Base-by-base conservation (phyloP, 2,797 vertebrate genomes). In the Schizopygopsis malacanthus region DNA sequence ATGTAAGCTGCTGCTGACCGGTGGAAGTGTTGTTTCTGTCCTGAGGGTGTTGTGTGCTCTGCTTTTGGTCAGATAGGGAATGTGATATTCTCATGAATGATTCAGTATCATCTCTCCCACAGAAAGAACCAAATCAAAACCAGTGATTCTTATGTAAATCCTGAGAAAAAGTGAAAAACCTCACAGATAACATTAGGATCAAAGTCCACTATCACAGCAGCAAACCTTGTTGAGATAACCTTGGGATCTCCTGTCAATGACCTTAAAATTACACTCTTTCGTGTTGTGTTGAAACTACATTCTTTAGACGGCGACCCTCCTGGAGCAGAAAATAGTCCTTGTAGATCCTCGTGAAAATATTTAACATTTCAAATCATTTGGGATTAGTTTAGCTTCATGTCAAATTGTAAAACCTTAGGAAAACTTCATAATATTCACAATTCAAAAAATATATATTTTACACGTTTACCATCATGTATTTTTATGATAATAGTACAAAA, bases 81-180 rank as follows among this genome's bases (percentile, higher is more conserved):
- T 73, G 59, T 9, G 79, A 54, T 45, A 45, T 81, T 81, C 79
- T 86, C 70, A 76, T 86, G 71, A 76, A 86, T 82, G 16, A 86
- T 86, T 86, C 79, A 86, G 85, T 43, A 33, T 22, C 7, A 28
- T 61, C 39, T 79, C 77, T 79, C 54, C 77, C 12, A 25, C 56
- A 63, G 73, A 18, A 54, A 20, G 43, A 80, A 20, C 16, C 39
- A 25, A 45, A 41, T 45, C 56, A 43, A 56, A 25, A 28, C 56
- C 59, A 20, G 77, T 63, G 4, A 16, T 43, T 8, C 22, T 45
- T 5, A 10, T 43, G 75, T 78, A 54, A 37, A 78, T 78, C 20
- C 52, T 15, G 11, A 37, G 33, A 9, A 77, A 56, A 77, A 22
- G 13, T 22, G 39, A 56, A 43, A 25, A 41, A 41, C 11, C 52